Evolutionary conservation across 92 coral and sea anemone species (phyloP).

Genomic region (Porites cylindrica): DNA sequence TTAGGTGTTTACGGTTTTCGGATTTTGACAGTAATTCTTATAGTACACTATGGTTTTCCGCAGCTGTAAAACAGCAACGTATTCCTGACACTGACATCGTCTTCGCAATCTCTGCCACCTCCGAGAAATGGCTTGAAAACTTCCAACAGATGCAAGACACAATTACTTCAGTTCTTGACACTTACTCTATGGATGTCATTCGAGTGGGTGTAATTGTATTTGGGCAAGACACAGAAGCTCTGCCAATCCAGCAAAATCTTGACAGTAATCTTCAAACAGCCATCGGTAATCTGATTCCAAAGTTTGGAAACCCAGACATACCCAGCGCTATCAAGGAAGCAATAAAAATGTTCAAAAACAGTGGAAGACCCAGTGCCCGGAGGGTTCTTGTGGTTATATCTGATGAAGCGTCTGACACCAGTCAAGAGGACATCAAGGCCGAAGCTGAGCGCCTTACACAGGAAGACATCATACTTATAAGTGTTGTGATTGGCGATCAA

Average conservation of each 20-base stretch:
- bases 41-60: neutral
- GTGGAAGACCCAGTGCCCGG: slow-evolving; percentile 81
- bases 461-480: slow-evolving; percentile 58
- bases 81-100: slow-evolving; percentile 81
- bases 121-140: slow-evolving; percentile 59
- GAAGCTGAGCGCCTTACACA: slow-evolving; percentile 61
- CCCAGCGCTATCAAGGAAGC: slow-evolving; percentile 70
- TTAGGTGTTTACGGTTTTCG: too few species aligned
- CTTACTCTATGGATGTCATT: slow-evolving; percentile 80
- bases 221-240: slow-evolving; percentile 61
- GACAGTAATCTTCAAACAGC: slow-evolving; percentile 52
- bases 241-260: slow-evolving; percentile 60
- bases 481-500: slow-evolving; percentile 70
- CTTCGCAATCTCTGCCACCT: slow-evolving; percentile 85
- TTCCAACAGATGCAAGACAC: slow-evolving; percentile 61
- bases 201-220: slow-evolving; percentile 79
- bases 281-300: slow-evolving; percentile 40
- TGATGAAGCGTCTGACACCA: slow-evolving; percentile 77
- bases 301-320: slow-evolving; percentile 69
- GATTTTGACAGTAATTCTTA: too few species aligned
- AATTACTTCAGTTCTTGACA: slow-evolving; percentile 69
- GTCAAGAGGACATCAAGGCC: slow-evolving; percentile 51
- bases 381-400: slow-evolving; percentile 83
- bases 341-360: slow-evolving; percentile 60
- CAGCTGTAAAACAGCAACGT: slow-evolving; percentile 49